A percentile compares a stretch with the other conserved stretches of the same genome.
phyloP scores from a whole-genome alignment of 2,888 invertebrate genomes.

The Lasioglossum leucozonium region DNA sequence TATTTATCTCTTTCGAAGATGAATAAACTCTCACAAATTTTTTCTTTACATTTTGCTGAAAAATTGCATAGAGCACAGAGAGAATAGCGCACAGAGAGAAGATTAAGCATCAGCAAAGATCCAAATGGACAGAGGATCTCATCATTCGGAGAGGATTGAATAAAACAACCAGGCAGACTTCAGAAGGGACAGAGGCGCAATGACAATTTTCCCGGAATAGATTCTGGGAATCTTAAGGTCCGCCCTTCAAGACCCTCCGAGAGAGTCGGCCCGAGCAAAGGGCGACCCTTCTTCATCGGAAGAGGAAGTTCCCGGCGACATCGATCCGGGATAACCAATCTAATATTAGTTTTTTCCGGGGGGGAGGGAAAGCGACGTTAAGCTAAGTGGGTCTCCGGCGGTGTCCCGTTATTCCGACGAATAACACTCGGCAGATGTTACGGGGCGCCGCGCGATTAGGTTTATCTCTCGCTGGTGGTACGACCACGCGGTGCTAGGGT shows the following conservation, averaged over 20 bases:
- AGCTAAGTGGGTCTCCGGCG: neutral
- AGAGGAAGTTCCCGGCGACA: neutral
- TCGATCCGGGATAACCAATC: neutral
- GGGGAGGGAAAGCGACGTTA: constrained; percentile 8
- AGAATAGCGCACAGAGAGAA: no score
- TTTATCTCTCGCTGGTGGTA: neutral
- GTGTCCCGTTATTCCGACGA: constrained; percentile 59
- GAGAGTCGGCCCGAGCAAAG: neutral
- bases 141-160: no score
- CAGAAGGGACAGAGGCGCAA: neutral
- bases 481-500: neutral
- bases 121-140: no score
- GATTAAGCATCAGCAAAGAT: no score
- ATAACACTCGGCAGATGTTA: constrained; percentile 53
- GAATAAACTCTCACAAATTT: no score
- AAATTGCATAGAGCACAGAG: no score
- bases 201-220: neutral
- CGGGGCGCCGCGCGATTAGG: constrained; percentile 54
- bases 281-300: neutral
- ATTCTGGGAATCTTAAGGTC: neutral
- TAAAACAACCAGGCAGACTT: neutral
- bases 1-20: no score
- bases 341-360: constrained; percentile 36
- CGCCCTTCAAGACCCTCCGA: neutral
- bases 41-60: no score